A percentile compares a stretch with the other conserved stretches of the same genome.
Evolutionary conservation across 2,888 invertebrate species (phyloP).

Genomic region (Noctua pronuba): DNA sequence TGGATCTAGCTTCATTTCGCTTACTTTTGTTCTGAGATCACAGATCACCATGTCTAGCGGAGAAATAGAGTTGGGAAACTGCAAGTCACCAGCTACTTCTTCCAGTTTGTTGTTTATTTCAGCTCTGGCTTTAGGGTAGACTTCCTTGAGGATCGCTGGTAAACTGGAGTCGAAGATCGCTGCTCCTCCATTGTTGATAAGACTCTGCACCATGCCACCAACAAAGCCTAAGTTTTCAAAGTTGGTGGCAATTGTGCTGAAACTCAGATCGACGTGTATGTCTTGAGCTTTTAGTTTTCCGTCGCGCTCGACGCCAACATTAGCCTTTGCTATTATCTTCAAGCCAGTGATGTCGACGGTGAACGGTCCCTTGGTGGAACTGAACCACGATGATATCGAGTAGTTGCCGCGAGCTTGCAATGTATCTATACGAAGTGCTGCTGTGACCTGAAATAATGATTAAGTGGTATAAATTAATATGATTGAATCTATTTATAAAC

Average conservation of each 20-base stretch:
- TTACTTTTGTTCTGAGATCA: constrained; percentile 93
- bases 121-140: constrained; percentile 93
- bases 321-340: constrained; percentile 92
- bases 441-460: constrained; percentile 91
- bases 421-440: constrained; percentile 92
- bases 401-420: constrained; percentile 94
- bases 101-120: constrained; percentile 94
- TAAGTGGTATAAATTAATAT: not conserved
- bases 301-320: constrained; percentile 93
- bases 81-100: constrained; percentile 92
- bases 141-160: constrained; percentile 94
- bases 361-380: constrained; percentile 93
- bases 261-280: constrained; percentile 94
- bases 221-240: constrained; percentile 95
- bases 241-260: constrained; percentile 93
- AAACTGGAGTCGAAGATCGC: constrained; percentile 96
- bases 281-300: constrained; percentile 94
- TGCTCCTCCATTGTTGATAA: constrained; percentile 95
- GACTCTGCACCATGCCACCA: constrained; percentile 92
- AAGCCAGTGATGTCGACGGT: constrained; percentile 94
- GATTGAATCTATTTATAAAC: not conserved
- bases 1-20: constrained; percentile 93
- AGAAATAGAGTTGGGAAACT: constrained; percentile 95
- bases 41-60: constrained; percentile 96
- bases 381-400: constrained; percentile 92